Base-by-base conservation (phyloP, 2,797 vertebrate genomes). In the Xiphophorus birchmanni region DNA sequence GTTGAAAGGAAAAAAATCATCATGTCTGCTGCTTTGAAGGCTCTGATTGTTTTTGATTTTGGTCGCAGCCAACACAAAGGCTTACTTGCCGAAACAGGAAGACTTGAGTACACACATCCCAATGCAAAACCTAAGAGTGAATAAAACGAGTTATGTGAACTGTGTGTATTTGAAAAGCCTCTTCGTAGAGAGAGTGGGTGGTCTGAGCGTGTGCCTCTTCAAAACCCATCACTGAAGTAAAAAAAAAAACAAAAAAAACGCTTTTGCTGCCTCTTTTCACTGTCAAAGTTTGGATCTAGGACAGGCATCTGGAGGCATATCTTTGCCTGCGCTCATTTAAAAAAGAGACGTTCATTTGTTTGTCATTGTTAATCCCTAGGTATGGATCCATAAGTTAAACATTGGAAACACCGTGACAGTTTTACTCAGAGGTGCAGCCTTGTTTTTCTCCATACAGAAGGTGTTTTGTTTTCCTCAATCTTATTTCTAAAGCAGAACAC, bases 201-300 rank as follows among this genome's bases (percentile, higher is more conserved):
- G 89, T 91, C 89, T 82, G 73, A 80, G 52, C 77, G 56, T 35
- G 35, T 73, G 84, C n/a, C 80, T 78, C 73, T 75, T 76, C 12
- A 32, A 75, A 77, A 74, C 72, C 17, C 78, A 87, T 90, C 86
- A 78, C 75, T 78, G 23, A 88, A 82, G 73, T 52, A 52, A 18
- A 80, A 85, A 54, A 54, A 50, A 47, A 47, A 37, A 37, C 1
- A 50, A 48, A 52, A 52, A 58, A 86, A 73, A 15, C 60, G 76
- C 80, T 78, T 87, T 72, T 82, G 65, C 37, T 58, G 13, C 45
- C 15, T 45, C 29, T 73, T 44, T 60, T 60, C 21, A 26, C 80
- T 84, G 86, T 91, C 86, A 90, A 80, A 84, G 82, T 90, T 81
- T 89, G 86, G 79, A 93, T 92, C 69, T 91, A 87, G 90, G 86